Evolutionary conservation across 53 echinoderm and acorn worm species (phyloP), one percentile per base, ranked within the genome.

Genomic region (Hippasteria phrygiana): DNA sequence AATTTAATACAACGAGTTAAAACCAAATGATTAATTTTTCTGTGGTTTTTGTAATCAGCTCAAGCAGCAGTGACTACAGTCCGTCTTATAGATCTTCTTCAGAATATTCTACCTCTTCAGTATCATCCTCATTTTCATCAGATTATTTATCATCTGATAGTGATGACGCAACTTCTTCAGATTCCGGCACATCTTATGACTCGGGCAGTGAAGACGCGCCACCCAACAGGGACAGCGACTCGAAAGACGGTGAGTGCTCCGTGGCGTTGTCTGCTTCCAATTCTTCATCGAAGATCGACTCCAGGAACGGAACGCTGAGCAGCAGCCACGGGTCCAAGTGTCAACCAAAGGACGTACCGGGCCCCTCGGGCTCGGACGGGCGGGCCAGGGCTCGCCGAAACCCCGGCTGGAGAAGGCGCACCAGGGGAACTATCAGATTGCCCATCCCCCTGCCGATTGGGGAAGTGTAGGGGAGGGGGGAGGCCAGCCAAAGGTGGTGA

Each of bases 321-420:
- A 81, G 65, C 56, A 64, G 81, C 46, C 63, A 81, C 18, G 62
- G 81, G 13, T 81, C 81, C 18, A 81, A 81, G 81, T 27, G 76
- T 26, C 18, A 35, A 41, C 47, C 47, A 0, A 50, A 46, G 76
- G 65, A 10, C 59, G 42, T 13, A 8, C 65, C 16, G 5, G 65
- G 81, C 43, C 81, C 78, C 3, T 78, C 78, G 36, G 56, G 56
- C 7, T 78, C 17, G n/a, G 81, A 78, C 36, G 38, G 34, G 33
- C 41, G 27, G 27, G 36, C 14, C 55, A 48, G 55, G 36, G 2
- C 37, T 42, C 81, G 43, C 27, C 55, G 0, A 64, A 81, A 31
- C 12, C 28, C 17, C 27, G 1, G 29, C 43, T 41, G 29, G 16
- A 64, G 26, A 28, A 40, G 43, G 43, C 18, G 27, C 43, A 20